Conservation (phyloP, 2,797 vertebrate genomes). For the Microctenopoma steveboyesi region DNA sequence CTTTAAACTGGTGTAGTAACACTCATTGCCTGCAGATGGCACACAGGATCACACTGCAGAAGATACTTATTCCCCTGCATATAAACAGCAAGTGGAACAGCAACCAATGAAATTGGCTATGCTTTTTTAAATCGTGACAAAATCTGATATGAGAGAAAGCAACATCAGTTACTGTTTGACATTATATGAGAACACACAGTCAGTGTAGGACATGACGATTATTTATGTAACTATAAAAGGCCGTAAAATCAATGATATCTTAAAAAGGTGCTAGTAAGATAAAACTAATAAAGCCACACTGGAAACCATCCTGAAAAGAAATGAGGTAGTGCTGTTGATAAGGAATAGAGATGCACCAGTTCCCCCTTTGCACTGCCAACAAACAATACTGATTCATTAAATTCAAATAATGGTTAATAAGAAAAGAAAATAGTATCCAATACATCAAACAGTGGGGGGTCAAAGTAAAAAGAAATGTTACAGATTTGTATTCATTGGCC, state of each 20-base stretch:
- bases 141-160: slow-evolving; percentile 33
- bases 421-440: slow-evolving; percentile 17
- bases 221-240: slow-evolving; percentile 60
- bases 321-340: slow-evolving; percentile 86
- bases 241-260: slow-evolving; percentile 58
- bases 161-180: slow-evolving; percentile 38
- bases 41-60: slow-evolving; percentile 4
- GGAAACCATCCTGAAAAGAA: slow-evolving; percentile 75
- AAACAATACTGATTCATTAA: slow-evolving; percentile 13
- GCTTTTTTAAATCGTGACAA: slow-evolving; percentile 21
- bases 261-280: slow-evolving; percentile 64
- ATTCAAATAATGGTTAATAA: slow-evolving; percentile 7
- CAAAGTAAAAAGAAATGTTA: not conserved
- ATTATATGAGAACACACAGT: slow-evolving; percentile 54
- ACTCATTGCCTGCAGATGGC: not conserved
- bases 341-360: slow-evolving; percentile 70
- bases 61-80: not conserved
- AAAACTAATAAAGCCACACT: slow-evolving; percentile 68
- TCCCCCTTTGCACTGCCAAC: slow-evolving; percentile 25
- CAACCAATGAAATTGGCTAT: not conserved
- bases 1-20: not conserved
- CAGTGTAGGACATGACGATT: slow-evolving; percentile 53
- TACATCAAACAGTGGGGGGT: slow-evolving; percentile 3
- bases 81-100: not conserved
- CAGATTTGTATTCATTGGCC: not conserved